phyloP scores from a whole-genome alignment of 2,888 invertebrate species.

The Myopa tessellatipennis region DNA sequence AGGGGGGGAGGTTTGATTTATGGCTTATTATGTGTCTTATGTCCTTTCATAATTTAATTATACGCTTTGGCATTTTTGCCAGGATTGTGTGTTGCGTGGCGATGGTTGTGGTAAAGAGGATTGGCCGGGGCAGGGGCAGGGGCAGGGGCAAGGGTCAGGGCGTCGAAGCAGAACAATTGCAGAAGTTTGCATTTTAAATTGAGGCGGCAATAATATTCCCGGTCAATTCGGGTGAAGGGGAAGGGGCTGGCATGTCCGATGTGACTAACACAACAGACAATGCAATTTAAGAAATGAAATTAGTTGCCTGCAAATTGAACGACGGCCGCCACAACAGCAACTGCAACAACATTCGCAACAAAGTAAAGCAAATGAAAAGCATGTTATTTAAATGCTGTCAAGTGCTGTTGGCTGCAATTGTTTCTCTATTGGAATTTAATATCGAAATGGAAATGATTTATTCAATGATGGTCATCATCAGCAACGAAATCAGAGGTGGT shows the following conservation, averaged over 20 bases:
- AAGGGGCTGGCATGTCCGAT: background rate
- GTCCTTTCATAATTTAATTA: constrained; percentile 66
- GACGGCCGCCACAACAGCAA: background rate
- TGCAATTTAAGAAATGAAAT: constrained; percentile 36
- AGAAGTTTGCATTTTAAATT: constrained; percentile 34
- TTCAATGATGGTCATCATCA: constrained; percentile 62
- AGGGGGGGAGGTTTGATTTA: constrained; percentile 65
- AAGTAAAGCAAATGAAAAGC: constrained; percentile 14
- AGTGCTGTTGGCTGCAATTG: constrained; percentile 1
- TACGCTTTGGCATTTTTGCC: constrained; percentile 47
- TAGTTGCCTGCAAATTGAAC: constrained; percentile 36
- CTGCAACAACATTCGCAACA: constrained; percentile 13
- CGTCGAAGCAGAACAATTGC: constrained; percentile 23
- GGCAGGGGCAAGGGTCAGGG: background rate
- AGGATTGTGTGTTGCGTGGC: constrained; percentile 17
- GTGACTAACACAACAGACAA: constrained; percentile 31
- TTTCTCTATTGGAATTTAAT: constrained; percentile 29
- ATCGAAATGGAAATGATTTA: constrained; percentile 62
- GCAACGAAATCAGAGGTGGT: background rate
- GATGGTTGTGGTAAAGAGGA: background rate
- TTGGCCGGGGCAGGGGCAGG: background rate
- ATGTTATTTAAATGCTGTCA: constrained; percentile 12
- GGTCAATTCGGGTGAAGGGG: background rate
- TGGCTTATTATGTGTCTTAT: constrained; percentile 66
- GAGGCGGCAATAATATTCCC: background rate